Evolutionary conservation across 2,888 invertebrate species (phyloP).

Genomic region (Keiferia lycopersicella): DNA sequence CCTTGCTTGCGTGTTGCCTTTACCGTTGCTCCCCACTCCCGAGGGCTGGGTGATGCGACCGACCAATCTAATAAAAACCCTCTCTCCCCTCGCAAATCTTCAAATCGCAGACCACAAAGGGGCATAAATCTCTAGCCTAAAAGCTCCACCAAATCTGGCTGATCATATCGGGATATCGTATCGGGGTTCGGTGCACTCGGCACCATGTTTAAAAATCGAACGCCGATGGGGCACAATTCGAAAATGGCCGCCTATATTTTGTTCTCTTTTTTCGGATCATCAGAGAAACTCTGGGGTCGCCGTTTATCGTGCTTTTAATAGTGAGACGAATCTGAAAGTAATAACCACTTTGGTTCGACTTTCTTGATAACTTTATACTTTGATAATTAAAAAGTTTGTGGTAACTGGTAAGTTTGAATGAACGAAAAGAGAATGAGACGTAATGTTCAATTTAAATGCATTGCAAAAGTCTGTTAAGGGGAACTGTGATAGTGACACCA

Average conservation of each 20-base stretch:
- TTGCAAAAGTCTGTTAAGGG: constrained; percentile 57
- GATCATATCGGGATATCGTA: constrained; percentile 60
- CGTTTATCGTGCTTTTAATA: constrained; percentile 37
- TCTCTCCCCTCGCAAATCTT: constrained; percentile 44
- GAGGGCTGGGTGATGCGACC: constrained; percentile 61
- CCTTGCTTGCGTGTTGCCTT: constrained; percentile 71
- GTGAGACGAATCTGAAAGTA: constrained; percentile 40
- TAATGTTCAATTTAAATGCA: constrained; percentile 67
- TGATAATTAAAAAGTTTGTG: constrained; percentile 43
- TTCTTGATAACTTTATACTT: constrained; percentile 53
- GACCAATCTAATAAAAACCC: constrained; percentile 54
- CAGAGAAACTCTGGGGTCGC: constrained; percentile 32
- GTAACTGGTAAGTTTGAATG: not conserved
- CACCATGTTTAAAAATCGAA: constrained; percentile 75
- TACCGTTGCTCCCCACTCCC: constrained; percentile 72
- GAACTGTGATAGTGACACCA: constrained; percentile 62
- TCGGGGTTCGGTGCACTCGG: constrained; percentile 74
- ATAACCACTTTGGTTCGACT: constrained; percentile 35
- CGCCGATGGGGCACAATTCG: constrained; percentile 58
- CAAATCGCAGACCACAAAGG: constrained; percentile 40
- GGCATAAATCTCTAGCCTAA: constrained; percentile 40
- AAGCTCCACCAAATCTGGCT: constrained; percentile 56
- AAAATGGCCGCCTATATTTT: constrained; percentile 64
- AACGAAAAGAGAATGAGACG: constrained; percentile 28
- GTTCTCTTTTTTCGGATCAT: constrained; percentile 30